These are phyloP conservation scores for Willowsia nigromaculata DNA, from an alignment of 2,888 invertebrate genomes.

Conservation along the genomic window DNA sequence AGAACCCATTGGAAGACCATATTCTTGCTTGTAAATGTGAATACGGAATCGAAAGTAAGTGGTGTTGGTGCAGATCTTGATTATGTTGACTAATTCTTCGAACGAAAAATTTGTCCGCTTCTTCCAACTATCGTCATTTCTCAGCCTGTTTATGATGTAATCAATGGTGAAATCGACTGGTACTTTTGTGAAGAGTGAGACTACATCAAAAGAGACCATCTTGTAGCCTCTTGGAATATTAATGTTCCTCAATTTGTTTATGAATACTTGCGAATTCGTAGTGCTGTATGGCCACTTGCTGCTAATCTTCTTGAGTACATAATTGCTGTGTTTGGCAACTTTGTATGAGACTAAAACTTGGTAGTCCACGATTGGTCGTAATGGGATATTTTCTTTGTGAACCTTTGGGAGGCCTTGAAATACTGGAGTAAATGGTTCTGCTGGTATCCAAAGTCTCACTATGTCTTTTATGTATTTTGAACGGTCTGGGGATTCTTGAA, in stretches of 20 bases:
- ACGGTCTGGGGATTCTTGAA: background rate
- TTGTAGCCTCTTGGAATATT: conserved; percentile 3
- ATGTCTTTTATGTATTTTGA: background rate
- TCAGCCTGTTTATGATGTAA: conserved; percentile 16
- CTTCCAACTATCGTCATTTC: conserved; percentile 2
- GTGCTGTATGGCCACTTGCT: background rate
- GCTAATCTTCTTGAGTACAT: background rate
- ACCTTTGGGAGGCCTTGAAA: conserved; percentile 25
- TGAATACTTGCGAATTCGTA: conserved; percentile 22
- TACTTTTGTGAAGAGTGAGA: conserved; percentile 73
- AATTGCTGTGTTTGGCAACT: background rate
- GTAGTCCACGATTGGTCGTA: conserved; percentile 42
- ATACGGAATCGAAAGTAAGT: conserved; percentile 58
- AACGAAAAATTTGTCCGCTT: background rate
- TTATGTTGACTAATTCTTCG: background rate
- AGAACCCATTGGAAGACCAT: conserved; percentile 75
- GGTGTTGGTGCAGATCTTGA: background rate
- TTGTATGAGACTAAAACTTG: background rate
- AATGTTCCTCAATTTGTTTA: background rate
- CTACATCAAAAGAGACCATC: conserved; percentile 67
- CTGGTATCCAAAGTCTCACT: background rate
- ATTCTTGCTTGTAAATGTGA: conserved; percentile 65
- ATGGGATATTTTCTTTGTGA: conserved; percentile 9
- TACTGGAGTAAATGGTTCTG: background rate
- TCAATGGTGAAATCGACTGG: conserved; percentile 50